A percentile compares a stretch with the other conserved stretches of the same genome.
Evolutionary conservation across 2,113 vertebrate species (phyloP).

Genomic region (Periophthalmodon schlosseri): DNA sequence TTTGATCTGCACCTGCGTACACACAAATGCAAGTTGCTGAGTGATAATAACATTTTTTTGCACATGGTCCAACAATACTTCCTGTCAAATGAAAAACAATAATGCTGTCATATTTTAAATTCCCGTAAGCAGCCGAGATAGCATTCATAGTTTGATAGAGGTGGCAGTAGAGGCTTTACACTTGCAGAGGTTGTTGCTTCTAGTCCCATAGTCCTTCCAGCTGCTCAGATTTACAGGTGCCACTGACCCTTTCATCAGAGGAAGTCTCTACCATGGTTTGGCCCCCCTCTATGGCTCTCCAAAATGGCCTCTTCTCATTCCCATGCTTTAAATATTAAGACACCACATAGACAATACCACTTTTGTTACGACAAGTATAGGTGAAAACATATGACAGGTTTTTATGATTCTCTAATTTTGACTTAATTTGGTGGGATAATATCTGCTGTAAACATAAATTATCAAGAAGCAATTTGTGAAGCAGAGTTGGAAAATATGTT

Average conservation of each 20-base stretch:
- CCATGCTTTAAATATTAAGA: conserved; percentile 19
- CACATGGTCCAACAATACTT: not conserved
- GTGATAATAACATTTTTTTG: conserved; percentile 47
- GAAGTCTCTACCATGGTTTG: conserved; percentile 71
- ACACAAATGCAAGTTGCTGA: conserved; percentile 30
- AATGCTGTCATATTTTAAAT: not conserved
- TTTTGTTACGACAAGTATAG: too few species aligned
- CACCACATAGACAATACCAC: conserved; percentile 3
- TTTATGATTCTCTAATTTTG: too few species aligned
- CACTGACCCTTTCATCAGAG: conserved; percentile 80
- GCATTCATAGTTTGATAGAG: not conserved
- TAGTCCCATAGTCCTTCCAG: conserved; percentile 40
- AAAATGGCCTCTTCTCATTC: conserved; percentile 17
- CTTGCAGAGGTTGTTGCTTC: not conserved
- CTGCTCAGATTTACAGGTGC: conserved; percentile 81
- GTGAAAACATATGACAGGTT: too few species aligned
- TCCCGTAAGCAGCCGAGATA: not conserved
- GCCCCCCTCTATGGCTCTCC: conserved; percentile 49
- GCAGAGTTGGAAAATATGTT: too few species aligned
- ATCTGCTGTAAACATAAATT: too few species aligned
- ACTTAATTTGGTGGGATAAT: too few species aligned
- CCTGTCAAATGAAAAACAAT: not conserved
- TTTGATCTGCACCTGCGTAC: conserved; percentile 44
- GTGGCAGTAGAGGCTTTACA: not conserved
- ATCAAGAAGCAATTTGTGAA: too few species aligned